Base-by-base conservation (phyloP, 2,113 vertebrate genomes). In the Mesembrinibis cayennensis region DNA sequence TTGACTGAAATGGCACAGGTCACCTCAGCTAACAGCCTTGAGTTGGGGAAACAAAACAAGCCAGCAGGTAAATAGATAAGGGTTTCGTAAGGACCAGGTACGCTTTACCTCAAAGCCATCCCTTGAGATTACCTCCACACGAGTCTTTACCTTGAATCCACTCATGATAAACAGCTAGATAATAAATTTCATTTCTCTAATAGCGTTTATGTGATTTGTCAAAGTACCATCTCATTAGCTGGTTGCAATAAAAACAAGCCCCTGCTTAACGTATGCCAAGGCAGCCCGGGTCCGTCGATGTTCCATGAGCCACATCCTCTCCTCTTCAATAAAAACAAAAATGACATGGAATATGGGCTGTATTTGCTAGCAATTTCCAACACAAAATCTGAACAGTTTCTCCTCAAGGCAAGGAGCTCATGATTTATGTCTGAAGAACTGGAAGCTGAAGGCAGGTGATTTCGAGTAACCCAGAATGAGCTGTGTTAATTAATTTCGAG, bases 101-200 rank as follows among this genome's bases (percentile, higher is more conserved):
- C 5, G 8, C 87, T 91, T 98, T 82, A 85, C 96, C 96, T 97
- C 77, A 58, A 42, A 79, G 19, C 25, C 34, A 86, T 80, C 93
- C 96, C 76, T 89, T 26, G 45, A 88, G 94, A 95, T 97, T 94
- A 96, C 95, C 95, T 96, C 83, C 36, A 30, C 26, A 90, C 0
- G 8, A 88, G 67, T 42, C 89, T 92, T 97, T 73, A 90, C 90
- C 95, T 95, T 87, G 40, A 91, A 63, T 72, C 81, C 86, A 93
- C 94, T 94, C 88, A 83, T 95, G 95, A 97, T 96, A 66, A 97
- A 89, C 72, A 90, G 87, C 21, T 40, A 95, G 97, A 96, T 97
- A 97, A 97, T 32, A 92, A 92, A 90, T 77, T 93, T 97, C 79
- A 97, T 97, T 97, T 97, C 91, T 97, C 96, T 97, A 97, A 97